Percentiles rank a stretch among this genome's conserved stretches.
phyloP scores from a whole-genome alignment of 2,888 invertebrate genomes.

The Chrysolina oricalcia region DNA sequence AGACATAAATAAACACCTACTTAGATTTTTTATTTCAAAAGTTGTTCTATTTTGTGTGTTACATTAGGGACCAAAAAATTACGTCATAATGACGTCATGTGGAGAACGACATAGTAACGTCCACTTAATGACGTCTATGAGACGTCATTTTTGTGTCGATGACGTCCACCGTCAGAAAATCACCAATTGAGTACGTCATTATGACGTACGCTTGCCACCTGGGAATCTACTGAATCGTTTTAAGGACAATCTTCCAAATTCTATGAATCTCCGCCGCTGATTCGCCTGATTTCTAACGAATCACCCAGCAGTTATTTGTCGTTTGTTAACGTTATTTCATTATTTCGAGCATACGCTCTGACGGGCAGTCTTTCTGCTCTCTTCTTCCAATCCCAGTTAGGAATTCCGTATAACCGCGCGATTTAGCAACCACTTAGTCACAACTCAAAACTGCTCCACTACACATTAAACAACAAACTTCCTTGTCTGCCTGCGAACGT shows the following conservation, averaged over 20 bases:
- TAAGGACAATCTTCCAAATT: not conserved
- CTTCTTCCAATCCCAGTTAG: slow-evolving; percentile 31
- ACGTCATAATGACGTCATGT: too few relatives aligned
- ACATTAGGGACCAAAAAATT: too few relatives aligned
- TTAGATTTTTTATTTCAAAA: too few relatives aligned
- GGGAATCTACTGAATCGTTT: too few relatives aligned
- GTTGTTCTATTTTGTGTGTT: too few relatives aligned
- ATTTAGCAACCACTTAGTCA: slow-evolving; percentile 50
- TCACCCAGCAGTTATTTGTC: not conserved
- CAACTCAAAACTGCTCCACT: slow-evolving; percentile 44
- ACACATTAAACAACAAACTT: slow-evolving; percentile 29
- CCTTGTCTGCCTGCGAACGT: slow-evolving; percentile 7
- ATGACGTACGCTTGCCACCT: too few relatives aligned
- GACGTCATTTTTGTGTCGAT: too few relatives aligned
- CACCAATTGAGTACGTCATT: too few relatives aligned
- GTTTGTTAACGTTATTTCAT: slow-evolving; percentile 51
- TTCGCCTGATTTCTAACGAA: not conserved
- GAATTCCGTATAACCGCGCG: slow-evolving; percentile 49
- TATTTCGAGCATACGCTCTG: slow-evolving; percentile 55
- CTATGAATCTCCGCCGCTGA: not conserved
- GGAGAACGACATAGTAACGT: too few relatives aligned
- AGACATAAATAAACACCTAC: too few relatives aligned
- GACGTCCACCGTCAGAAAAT: too few relatives aligned
- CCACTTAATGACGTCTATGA: too few relatives aligned
- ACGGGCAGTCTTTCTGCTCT: slow-evolving; percentile 37